phyloP scores from a whole-genome alignment of 2,888 invertebrate genomes.

The Acrobasis suavella region DNA sequence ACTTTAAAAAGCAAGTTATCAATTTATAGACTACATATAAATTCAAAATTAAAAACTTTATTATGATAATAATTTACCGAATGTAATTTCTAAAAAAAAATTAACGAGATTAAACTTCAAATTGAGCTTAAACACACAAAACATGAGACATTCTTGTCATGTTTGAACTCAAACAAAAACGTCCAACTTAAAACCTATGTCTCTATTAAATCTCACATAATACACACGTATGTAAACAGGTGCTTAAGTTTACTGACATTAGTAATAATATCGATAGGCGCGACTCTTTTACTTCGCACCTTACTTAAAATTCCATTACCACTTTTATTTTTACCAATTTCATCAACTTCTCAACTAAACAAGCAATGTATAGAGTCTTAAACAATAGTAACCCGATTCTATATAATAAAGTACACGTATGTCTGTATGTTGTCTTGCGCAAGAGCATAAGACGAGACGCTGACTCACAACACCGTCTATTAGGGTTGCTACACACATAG shows the following conservation, averaged over 20 bases:
- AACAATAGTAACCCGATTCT: conserved; percentile 1
- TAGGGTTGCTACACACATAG: conserved; percentile 49
- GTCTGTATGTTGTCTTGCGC: conserved; percentile 23
- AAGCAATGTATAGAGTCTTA: conserved; percentile 36
- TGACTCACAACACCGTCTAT: conserved; percentile 64
- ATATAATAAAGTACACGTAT: conserved; percentile 16
- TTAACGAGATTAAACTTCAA: conserved; percentile 8
- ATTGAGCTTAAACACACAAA: conserved; percentile 14
- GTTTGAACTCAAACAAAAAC: conserved; percentile 61
- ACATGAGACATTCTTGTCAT: conserved; percentile 45
- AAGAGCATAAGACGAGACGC: conserved; percentile 50
- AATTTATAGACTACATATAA: too few species aligned
- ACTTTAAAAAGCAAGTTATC: too few species aligned
- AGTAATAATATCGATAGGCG: conserved; percentile 52
- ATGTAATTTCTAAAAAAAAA: neutral
- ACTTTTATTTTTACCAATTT: neutral
- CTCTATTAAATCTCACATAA: conserved; percentile 71
- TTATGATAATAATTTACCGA: neutral
- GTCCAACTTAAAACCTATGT: conserved; percentile 44
- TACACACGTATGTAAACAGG: conserved; percentile 70
- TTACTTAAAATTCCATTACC: conserved; percentile 37
- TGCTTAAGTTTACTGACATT: conserved; percentile 75
- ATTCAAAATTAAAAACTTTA: neutral
- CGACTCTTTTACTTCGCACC: conserved; percentile 27
- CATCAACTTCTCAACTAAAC: neutral